These are phyloP conservation scores for Oryzias sinensis DNA, from an alignment of 2,797 vertebrate species.

Conservation along the genomic window DNA sequence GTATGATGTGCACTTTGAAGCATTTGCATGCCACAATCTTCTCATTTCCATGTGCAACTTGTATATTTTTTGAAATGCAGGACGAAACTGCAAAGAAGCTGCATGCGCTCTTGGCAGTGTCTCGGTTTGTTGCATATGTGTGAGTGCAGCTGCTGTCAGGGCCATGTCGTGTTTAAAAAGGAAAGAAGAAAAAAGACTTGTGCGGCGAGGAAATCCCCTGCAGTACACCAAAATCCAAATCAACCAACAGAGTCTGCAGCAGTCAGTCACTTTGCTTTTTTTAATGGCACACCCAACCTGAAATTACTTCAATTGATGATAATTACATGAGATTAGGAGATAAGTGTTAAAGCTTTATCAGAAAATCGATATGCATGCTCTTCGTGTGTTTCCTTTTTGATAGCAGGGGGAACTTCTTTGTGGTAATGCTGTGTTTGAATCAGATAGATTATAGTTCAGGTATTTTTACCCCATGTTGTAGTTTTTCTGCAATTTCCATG, in stretches of 20 bases:
- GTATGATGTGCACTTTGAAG: no score
- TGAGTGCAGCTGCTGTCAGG: slow-evolving; percentile 76
- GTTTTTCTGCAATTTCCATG: slow-evolving; percentile 10
- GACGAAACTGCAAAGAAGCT: slow-evolving; percentile 30
- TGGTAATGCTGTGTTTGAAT: slow-evolving; percentile 18
- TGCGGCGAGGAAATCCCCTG: slow-evolving; percentile 83
- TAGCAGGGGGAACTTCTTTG: slow-evolving; percentile 39
- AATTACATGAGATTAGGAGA: slow-evolving; percentile 51
- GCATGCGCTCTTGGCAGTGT: slow-evolving; percentile 44
- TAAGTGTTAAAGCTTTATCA: slow-evolving; percentile 35
- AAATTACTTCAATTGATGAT: slow-evolving; percentile 58
- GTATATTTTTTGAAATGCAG: slow-evolving; percentile 10
- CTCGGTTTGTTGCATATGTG: slow-evolving; percentile 59
- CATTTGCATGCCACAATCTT: not conserved
- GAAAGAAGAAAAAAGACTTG: slow-evolving; percentile 75
- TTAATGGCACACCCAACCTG: slow-evolving; percentile 59
- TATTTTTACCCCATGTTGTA: slow-evolving; percentile 24
- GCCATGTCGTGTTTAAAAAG: slow-evolving; percentile 79
- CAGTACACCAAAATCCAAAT: slow-evolving; percentile 73
- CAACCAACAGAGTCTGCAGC: slow-evolving; percentile 65
- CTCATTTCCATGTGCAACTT: slow-evolving; percentile 4
- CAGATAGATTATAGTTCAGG: slow-evolving; percentile 22
- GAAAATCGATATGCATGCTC: slow-evolving; percentile 42
- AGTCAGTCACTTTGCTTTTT: slow-evolving; percentile 40
- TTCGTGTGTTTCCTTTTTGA: slow-evolving; percentile 55